Conservation (phyloP, 2,113 vertebrate genomes). For the Zingel zingel region DNA sequence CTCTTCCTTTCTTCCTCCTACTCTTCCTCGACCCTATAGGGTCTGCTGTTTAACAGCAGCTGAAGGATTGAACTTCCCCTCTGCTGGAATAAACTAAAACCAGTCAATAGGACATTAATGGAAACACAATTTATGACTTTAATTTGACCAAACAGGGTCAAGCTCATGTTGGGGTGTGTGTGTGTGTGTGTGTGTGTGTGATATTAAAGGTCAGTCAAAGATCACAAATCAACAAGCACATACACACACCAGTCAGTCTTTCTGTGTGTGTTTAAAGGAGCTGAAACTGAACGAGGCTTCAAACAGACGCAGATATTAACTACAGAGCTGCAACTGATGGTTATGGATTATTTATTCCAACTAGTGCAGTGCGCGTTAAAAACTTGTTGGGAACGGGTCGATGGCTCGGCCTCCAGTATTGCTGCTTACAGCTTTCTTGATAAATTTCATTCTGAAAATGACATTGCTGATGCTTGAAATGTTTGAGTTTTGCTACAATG, state of each 20-base stretch:
- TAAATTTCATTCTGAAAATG: too few relatives aligned
- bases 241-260: neutral
- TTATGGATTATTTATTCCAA: neutral
- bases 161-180: neutral
- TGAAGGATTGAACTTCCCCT: conserved; percentile 51
- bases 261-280: neutral
- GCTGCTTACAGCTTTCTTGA: too few relatives aligned
- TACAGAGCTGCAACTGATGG: neutral
- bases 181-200: conserved; percentile 12
- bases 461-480: too few relatives aligned
- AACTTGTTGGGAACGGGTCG: too few relatives aligned
- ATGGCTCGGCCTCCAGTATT: too few relatives aligned
- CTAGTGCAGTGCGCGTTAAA: too few relatives aligned
- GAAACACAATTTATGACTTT: conserved; percentile 74
- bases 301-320: conserved; percentile 15
- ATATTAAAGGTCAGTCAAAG: conserved; percentile 32
- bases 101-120: conserved; percentile 68
- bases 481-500: too few relatives aligned
- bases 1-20: neutral
- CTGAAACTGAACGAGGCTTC: conserved; percentile 4
- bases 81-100: conserved; percentile 56
- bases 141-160: conserved; percentile 69
- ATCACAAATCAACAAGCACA: conserved; percentile 28
- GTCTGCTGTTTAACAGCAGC: conserved; percentile 32
- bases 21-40: neutral